Evolutionary conservation across 2,797 vertebrate genomes (phyloP), one percentile per base, ranked within the genome.

Genomic region (Eutrigla gurnardus): DNA sequence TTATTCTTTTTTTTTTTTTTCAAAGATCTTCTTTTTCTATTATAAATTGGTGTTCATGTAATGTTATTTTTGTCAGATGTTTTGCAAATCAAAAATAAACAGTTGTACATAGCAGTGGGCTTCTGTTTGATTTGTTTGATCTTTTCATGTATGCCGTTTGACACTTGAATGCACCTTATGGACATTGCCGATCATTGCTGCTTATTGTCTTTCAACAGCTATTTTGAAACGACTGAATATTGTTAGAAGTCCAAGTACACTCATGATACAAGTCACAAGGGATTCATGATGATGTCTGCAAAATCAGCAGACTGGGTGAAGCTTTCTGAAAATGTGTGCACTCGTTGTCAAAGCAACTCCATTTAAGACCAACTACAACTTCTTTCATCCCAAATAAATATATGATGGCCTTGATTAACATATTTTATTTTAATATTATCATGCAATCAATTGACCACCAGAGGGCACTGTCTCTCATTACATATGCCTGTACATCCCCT

Each of bases 41-140:
- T 93, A 90, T 93, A 91, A 94, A 92, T 92, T 85, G 86, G 71
- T 93, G 91, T 93, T 91, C 78, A 91, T 93, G 92, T 92, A 84
- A 92, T 93, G 84, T 93, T 92, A 91, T 90, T 93, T 91, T 92
- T 92, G 91, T 92, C 90, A 80, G 79, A 93, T 92, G 91, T 94
- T 94, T 94, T 94, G 91, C 90, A 94, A 94, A 93, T 94, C 91
- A 93, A 92, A 89, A 94, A 93, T 93, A 94, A 94, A 94, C 88
- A 70, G 83, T 92, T 94, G 93, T 94, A 93, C 89, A 94, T 93
- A 93, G 83, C 89, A 88, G 58, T 17, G 6, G 43, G 52, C 45
- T 49, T 83, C 70, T 78, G 69, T 82, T 25, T 81, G 14, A 10
- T 77, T 73, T 77, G 6, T 77, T 47, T 69, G 6, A 47, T 47